Percentiles rank a stretch among this genome's conserved stretches.
phyloP scores from a whole-genome alignment of 2,888 invertebrate genomes.

The Scaptomyza reducta region DNA sequence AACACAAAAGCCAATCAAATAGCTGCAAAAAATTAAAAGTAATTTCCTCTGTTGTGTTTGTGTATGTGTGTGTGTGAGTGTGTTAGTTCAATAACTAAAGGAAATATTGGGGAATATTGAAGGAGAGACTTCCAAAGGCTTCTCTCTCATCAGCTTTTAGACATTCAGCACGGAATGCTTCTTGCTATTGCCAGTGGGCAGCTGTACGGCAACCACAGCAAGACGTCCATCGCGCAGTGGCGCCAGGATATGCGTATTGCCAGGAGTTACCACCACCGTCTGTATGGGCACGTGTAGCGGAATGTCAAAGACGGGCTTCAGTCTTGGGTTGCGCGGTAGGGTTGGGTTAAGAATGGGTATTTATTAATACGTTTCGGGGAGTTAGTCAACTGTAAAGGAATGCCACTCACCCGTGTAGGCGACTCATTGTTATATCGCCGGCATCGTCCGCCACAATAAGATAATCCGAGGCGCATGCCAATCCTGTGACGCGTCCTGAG shows the following conservation, averaged over 20 bases:
- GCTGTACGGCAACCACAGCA: constrained; percentile 85
- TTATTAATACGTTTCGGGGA: not conserved
- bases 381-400: too few relatives aligned
- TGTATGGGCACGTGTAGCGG: constrained; percentile 85
- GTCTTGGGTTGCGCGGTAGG: constrained; percentile 74
- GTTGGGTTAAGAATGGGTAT: too few relatives aligned
- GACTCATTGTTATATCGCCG: constrained; percentile 85
- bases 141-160: constrained; percentile 43
- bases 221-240: constrained; percentile 86
- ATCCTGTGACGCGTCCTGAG: constrained; percentile 85
- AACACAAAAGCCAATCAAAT: constrained; percentile 15
- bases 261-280: constrained; percentile 85
- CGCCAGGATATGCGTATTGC: constrained; percentile 86
- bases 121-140: constrained; percentile 4
- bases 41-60: not conserved
- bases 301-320: constrained; percentile 85
- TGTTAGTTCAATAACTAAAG: constrained; percentile 6
- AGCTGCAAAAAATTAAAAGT: constrained; percentile 6
- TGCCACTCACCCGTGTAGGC: constrained; percentile 84
- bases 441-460: constrained; percentile 85
- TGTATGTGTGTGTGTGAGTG: not conserved
- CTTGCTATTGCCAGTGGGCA: constrained; percentile 79
- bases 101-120: constrained; percentile 4
- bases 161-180: constrained; percentile 84
- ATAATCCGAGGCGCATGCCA: constrained; percentile 85